These are phyloP conservation scores for Nemotelus pantherinus DNA, from an alignment of 2,888 invertebrate species.

Conservation along the genomic window DNA sequence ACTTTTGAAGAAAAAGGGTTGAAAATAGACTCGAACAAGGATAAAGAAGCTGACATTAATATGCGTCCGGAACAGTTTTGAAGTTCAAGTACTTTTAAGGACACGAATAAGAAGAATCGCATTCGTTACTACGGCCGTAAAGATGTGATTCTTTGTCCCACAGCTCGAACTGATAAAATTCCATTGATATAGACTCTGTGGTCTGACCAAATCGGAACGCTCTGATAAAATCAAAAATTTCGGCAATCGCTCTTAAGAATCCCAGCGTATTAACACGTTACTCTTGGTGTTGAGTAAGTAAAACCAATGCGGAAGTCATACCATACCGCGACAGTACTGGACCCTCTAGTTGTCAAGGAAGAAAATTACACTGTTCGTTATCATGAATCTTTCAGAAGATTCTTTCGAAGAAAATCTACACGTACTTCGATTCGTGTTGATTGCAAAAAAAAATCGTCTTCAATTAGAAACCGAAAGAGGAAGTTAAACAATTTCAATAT, in stretches of 20 bases:
- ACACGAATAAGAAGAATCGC: constrained; percentile 76
- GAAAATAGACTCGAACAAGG: constrained; percentile 62
- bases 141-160: constrained; percentile 72
- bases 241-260: constrained; percentile 81
- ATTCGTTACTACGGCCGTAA: constrained; percentile 80
- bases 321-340: constrained; percentile 82
- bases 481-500: constrained; percentile 44
- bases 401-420: constrained; percentile 85
- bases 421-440: constrained; percentile 82
- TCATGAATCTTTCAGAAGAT: constrained; percentile 78
- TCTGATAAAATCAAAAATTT: constrained; percentile 75
- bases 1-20: constrained; percentile 67
- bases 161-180: constrained; percentile 59
- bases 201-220: constrained; percentile 91
- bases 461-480: constrained; percentile 55
- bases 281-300: constrained; percentile 82
- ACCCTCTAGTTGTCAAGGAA: constrained; percentile 73
- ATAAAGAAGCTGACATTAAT: constrained; percentile 66
- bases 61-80: constrained; percentile 71
- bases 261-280: constrained; percentile 89
- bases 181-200: constrained; percentile 83
- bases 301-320: constrained; percentile 57
- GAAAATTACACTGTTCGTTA: constrained; percentile 78
- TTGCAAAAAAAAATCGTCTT: constrained; percentile 71
- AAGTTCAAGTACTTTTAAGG: constrained; percentile 81